These are phyloP conservation scores for Sycophila texana DNA, from an alignment of 2,888 invertebrate genomes.

Conservation along the genomic window DNA sequence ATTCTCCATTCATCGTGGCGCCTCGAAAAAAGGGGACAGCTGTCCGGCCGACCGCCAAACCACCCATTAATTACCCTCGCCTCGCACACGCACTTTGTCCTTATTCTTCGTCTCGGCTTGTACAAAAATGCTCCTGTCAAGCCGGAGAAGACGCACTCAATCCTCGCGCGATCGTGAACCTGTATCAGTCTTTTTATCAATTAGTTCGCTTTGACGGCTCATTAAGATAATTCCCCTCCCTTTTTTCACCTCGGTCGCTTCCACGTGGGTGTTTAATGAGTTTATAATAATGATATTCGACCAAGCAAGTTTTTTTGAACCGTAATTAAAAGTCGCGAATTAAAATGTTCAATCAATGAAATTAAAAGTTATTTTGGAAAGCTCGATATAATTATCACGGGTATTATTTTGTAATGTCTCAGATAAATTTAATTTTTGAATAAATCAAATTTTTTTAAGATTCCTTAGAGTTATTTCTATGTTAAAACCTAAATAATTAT, in stretches of 20 bases:
- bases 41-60: conserved; percentile 75
- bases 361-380: no score
- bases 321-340: no score
- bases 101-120: conserved; percentile 52
- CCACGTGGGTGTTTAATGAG: conserved; percentile 49
- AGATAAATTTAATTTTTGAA: not conserved
- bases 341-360: no score
- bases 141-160: conserved; percentile 57
- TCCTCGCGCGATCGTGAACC: not conserved
- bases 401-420: no score
- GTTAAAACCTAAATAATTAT: not conserved
- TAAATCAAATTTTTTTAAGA: not conserved
- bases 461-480: not conserved
- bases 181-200: conserved; percentile 52
- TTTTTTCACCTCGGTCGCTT: not conserved
- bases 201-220: conserved; percentile 51
- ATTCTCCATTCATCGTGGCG: conserved; percentile 64
- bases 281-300: conserved; percentile 23
- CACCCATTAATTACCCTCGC: conserved; percentile 72
- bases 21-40: conserved; percentile 68
- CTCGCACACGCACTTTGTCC: conserved; percentile 54
- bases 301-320: no score
- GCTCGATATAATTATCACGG: no score
- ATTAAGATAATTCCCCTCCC: conserved; percentile 37
- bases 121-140: conserved; percentile 65